Conservation (phyloP, 2,797 vertebrate species). For the Pogoniulus pusillus region DNA sequence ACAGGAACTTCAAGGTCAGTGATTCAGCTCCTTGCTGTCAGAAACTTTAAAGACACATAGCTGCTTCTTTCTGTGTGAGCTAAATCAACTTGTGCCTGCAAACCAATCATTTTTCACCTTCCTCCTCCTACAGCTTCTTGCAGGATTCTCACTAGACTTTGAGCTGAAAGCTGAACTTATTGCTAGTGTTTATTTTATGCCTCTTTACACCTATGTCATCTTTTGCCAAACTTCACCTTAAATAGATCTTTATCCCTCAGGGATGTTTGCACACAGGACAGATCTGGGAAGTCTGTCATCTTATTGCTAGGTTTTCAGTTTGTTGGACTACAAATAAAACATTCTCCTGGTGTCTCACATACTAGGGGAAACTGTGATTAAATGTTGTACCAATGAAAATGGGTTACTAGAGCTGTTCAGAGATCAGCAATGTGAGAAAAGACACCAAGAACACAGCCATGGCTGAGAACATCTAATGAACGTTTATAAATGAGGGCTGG, state of each 20-base stretch:
- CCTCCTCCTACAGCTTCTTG: not conserved
- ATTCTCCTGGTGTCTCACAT: not conserved
- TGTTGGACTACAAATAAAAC: not conserved
- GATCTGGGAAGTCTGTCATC: not conserved
- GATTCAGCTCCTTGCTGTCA: not conserved
- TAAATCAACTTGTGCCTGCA: not conserved
- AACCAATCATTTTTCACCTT: not conserved
- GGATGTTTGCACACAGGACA: not conserved
- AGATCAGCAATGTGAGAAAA: not conserved
- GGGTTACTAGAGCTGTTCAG: not conserved
- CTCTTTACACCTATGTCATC: not conserved
- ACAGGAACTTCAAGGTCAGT: fast-evolving
- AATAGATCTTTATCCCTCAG: not conserved
- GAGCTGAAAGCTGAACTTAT: not conserved
- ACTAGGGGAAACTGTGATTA: not conserved
- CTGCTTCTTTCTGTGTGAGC: not conserved
- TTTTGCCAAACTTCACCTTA: not conserved
- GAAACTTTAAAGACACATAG: not conserved
- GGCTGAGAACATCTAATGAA: not conserved
- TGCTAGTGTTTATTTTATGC: not conserved
- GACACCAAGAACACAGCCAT: not conserved
- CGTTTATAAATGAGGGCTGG: too few species aligned
- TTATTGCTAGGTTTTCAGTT: not conserved
- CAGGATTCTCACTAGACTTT: not conserved
- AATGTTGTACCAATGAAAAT: not conserved